Evolutionary conservation across 2,888 invertebrate species (phyloP).

Genomic region (Andrena bucephala): DNA sequence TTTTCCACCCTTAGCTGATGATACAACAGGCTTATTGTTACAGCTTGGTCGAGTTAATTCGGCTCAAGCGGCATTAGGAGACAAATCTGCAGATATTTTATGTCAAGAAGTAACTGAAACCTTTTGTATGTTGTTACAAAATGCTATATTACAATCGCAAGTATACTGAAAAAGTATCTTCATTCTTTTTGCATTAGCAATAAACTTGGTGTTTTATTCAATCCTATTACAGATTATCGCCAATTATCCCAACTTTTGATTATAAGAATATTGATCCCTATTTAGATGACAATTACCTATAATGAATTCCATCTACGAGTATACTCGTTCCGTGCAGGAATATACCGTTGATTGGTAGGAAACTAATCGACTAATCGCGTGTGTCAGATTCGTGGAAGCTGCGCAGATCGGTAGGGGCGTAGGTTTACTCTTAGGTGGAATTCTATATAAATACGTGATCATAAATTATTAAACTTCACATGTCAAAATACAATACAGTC

Average conservation of each 20-base stretch:
- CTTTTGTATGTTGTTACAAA: conserved; percentile 83
- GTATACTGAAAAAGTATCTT: conserved; percentile 79
- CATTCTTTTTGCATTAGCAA: not conserved
- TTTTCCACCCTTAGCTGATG: conserved; percentile 96
- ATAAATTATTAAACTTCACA: too few relatives aligned
- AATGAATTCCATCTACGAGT: not conserved
- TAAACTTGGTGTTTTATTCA: not conserved
- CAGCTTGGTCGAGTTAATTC: conserved; percentile 94
- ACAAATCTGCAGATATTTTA: conserved; percentile 82
- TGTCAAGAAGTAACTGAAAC: conserved; percentile 84
- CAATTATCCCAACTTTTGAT: too few relatives aligned
- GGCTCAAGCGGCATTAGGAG: conserved; percentile 92
- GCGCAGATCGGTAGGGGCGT: too few relatives aligned
- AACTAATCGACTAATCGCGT: too few relatives aligned
- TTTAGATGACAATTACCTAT: not conserved
- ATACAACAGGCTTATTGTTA: conserved; percentile 93
- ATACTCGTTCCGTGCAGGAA: too few relatives aligned
- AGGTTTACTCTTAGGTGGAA: too few relatives aligned
- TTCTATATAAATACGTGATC: too few relatives aligned
- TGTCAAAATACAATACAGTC: too few relatives aligned
- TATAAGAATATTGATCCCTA: too few relatives aligned
- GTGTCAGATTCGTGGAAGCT: too few relatives aligned
- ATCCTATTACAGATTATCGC: not conserved
- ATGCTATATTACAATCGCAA: conserved; percentile 85
- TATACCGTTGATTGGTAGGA: too few relatives aligned